These are phyloP conservation scores for Antheraea yamamai DNA, from an alignment of 2,888 invertebrate species.

Conservation along the genomic window DNA sequence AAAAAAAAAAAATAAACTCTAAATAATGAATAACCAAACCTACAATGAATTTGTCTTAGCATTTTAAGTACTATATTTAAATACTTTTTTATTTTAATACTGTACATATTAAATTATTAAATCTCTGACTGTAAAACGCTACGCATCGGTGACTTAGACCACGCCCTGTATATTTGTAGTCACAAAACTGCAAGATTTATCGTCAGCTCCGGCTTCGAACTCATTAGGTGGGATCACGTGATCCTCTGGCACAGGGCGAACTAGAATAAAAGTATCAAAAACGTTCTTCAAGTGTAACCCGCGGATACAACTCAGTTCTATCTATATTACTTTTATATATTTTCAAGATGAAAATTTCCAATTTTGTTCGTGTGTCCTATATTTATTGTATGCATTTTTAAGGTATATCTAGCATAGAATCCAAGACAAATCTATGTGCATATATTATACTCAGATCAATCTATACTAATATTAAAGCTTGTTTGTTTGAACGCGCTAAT, in stretches of 20 bases:
- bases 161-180: conserved; percentile 43
- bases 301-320: neutral
- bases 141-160: conserved; percentile 32
- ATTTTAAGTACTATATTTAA: too few species aligned
- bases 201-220: conserved; percentile 58
- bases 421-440: too few species aligned
- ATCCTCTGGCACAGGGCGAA: conserved; percentile 41
- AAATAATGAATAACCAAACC: too few species aligned
- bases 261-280: conserved; percentile 12
- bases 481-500: too few species aligned
- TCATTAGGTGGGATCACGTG: conserved; percentile 64
- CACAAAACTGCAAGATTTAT: conserved; percentile 69
- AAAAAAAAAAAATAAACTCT: too few species aligned
- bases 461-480: too few species aligned
- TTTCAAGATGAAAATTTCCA: neutral
- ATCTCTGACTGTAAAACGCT: conserved; percentile 16
- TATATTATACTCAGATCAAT: neutral
- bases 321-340: neutral
- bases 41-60: too few species aligned
- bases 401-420: too few species aligned
- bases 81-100: too few species aligned
- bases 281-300: neutral
- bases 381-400: too few species aligned
- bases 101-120: neutral
- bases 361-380: neutral